Evolutionary conservation across 2,797 vertebrate species (phyloP).

Genomic region (Gouania willdenowi): DNA sequence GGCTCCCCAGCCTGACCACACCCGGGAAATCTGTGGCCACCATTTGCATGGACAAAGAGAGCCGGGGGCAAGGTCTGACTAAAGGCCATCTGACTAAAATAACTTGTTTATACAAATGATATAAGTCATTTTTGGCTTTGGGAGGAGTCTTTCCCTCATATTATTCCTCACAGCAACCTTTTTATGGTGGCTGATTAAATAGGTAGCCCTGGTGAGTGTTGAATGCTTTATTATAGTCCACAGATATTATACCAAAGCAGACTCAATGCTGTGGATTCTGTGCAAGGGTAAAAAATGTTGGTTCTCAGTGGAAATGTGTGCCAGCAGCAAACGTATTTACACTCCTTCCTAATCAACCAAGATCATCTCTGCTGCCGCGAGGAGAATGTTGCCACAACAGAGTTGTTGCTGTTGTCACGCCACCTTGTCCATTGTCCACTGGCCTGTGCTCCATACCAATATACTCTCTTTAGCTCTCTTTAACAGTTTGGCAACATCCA

Average conservation of each 20-base stretch:
- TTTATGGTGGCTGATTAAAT: slow-evolving; percentile 11
- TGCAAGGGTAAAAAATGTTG: neutral
- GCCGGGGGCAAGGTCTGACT: slow-evolving; percentile 51
- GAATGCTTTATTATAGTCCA: slow-evolving; percentile 39
- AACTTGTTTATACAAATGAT: slow-evolving; percentile 43
- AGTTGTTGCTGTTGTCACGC: slow-evolving; percentile 43
- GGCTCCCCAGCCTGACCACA: slow-evolving; percentile 70
- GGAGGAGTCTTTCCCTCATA: slow-evolving; percentile 9
- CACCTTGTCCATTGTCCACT: slow-evolving; percentile 49
- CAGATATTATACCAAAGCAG: slow-evolving; percentile 11
- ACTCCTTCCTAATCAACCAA: slow-evolving; percentile 49
- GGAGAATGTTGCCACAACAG: slow-evolving; percentile 76
- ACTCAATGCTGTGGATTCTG: neutral
- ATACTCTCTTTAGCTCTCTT: neutral
- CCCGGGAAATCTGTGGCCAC: slow-evolving; percentile 73
- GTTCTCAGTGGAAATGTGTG: slow-evolving; percentile 42
- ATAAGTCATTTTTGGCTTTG: slow-evolving; percentile 9
- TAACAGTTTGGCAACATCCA: neutral
- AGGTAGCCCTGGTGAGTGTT: slow-evolving; percentile 31
- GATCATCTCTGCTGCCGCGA: slow-evolving; percentile 68
- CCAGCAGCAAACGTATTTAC: slow-evolving; percentile 69
- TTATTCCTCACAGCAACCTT: slow-evolving; percentile 9
- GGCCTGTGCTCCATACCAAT: slow-evolving; percentile 67
- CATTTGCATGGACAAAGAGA: slow-evolving; percentile 76
- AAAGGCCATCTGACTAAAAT: slow-evolving; percentile 55